Base-by-base conservation (phyloP, 2,888 invertebrate genomes). In the Eupithecia insigniata region DNA sequence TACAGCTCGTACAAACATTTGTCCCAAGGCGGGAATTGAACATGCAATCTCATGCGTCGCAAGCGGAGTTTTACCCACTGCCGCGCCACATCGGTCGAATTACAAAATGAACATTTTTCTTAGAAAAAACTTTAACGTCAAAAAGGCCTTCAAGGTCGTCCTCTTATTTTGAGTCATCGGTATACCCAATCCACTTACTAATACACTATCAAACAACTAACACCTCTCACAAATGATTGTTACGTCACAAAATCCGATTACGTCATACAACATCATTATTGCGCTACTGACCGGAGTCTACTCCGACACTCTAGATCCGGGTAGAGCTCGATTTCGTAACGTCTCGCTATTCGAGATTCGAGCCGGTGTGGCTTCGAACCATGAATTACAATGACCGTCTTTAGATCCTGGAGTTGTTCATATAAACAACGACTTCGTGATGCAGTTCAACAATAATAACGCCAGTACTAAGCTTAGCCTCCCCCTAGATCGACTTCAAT, bases 281-380 rank as follows among this genome's bases (percentile, higher is more conserved):
- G 60, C 55, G 60, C n/a, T 46, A 71, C 69, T 71, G 67, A 32
- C 58, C 10, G 30, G 34, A 55, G 30, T 71, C 12, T 64, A 67
- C 71, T 30, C 26, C 60, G 70, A 34, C 61, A 28, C 66, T 61
- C 67, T 26, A 72, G 72, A 76, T 78, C 78, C 78, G 78, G 77
- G 76, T 77, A 64, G 51, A 72, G 26, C 43, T n/a, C 43, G 68
- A 46, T 78, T 73, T 73, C 74, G 65, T 75, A 77, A 77, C 71
- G 75, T 67, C 67, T 60, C 30, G 70, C 73, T 62, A 70, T 68
- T 61, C 2, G 43, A 61, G 68, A 74, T 71, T 71, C 58, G 69
- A 51, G 51, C 6, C 71, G 69, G 73, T 51, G 32, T 18, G 55
- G 12, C 64, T 51, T 51, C 61, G 26, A 16, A 22, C 12, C 26